phyloP scores from a whole-genome alignment of 1,140 invertebrate genomes.

The Nylanderia fulva region DNA sequence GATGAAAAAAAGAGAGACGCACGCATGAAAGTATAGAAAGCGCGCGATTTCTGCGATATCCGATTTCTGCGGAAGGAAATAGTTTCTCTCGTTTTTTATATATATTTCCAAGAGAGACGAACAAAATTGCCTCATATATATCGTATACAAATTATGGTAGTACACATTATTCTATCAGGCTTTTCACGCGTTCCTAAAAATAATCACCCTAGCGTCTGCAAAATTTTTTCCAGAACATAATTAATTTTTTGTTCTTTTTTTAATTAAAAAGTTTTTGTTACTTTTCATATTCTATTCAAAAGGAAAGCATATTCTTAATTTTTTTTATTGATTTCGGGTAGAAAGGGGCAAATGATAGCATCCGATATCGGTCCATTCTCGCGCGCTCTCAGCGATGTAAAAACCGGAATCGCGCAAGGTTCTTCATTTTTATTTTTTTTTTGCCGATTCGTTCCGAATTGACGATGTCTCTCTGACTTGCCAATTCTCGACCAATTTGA shows the following conservation, averaged over 20 bases:
- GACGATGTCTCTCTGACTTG: background rate
- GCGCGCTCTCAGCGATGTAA: background rate
- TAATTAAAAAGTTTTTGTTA: too few relatives aligned
- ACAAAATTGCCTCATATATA: background rate
- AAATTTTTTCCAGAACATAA: too few relatives aligned
- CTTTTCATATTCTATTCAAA: too few relatives aligned
- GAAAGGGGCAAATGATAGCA: too few relatives aligned
- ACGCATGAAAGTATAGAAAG: background rate
- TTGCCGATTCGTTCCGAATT: constrained; percentile 3
- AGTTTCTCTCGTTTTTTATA: background rate
- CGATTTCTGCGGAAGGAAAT: background rate
- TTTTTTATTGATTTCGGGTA: too few relatives aligned
- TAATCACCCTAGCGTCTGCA: too few relatives aligned
- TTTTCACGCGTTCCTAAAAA: constrained; percentile 1
- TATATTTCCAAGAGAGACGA: background rate
- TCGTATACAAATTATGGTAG: background rate
- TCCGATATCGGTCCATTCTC: constrained; percentile 18
- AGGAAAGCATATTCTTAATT: too few relatives aligned
- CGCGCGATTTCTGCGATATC: background rate
- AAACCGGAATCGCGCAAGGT: background rate
- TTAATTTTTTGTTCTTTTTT: too few relatives aligned
- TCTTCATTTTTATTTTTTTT: constrained; percentile 14
- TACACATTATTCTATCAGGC: background rate
- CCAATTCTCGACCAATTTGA: constrained; percentile 31
- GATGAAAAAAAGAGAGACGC: background rate